Evolutionary conservation across 2,797 vertebrate species (phyloP), one percentile per base, ranked within the genome.

Genomic region (Lithobates sylvaticus): DNA sequence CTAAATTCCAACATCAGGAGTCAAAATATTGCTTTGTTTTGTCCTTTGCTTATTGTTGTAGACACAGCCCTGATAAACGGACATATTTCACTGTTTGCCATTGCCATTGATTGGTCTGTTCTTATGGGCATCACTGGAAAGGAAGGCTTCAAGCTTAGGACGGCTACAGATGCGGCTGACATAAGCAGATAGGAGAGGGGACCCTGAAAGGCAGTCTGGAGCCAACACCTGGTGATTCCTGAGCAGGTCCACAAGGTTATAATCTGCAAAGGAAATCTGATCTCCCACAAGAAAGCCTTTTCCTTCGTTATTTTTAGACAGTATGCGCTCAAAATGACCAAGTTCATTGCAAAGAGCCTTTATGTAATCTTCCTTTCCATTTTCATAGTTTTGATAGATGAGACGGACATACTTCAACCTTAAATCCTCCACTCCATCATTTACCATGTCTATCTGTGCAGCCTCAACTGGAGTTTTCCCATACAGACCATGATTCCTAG

Each of bases 251-350:
- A 96, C 90, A 77, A 96, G 91, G 88, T 89, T 94, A 90, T 95
- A 96, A 89, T 96, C 94, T 0, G 89, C 93, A 58, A 93, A 94
- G 42, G 95, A 95, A 85, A 94, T 89, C 94, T 96, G 87, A 88
- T 89, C 78, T 2, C 94, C 94, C 23, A 94, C 90, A 0, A 95
- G 90, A 86, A 94, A 95, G 58, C 86, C 83, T 73, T 92, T 86
- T 27, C 94, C 94, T 9, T 89, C 90, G 68, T 91, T 88, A 73
- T 90, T 94, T 87, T 92, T 89, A 68, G 89, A 84, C 87, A 96
- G 88, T 39, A 93, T 86, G 1, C 87, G 89, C 64, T 95, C 94
- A 76, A 95, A 96, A 27, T 93, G 91, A 36, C 88, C 88, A 76
- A 96, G 91, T 1, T 92, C 89, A 32, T 29, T 77, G 0, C 93